A percentile compares a stretch with the other conserved stretches of the same genome.
These are phyloP conservation scores for Thumatha senex DNA, from an alignment of 2,888 invertebrate genomes.

Conservation along the genomic window DNA sequence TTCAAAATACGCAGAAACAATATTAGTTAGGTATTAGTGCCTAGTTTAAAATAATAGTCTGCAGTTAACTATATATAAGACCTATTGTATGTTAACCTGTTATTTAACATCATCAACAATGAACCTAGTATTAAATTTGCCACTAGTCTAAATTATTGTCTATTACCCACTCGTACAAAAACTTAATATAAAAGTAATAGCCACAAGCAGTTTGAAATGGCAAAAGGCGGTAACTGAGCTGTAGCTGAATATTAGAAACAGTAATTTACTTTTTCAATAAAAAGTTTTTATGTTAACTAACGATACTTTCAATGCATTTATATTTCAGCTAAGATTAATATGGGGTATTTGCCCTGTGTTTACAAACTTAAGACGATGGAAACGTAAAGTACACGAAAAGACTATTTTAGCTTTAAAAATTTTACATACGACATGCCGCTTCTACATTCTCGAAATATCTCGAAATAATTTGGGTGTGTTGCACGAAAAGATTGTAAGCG, in stretches of 20 bases:
- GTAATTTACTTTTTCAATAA: constrained; percentile 6
- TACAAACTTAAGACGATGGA: neutral
- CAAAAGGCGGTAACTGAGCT: neutral
- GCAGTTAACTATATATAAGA: neutral
- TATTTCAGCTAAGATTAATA: neutral
- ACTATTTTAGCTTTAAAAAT: too few species aligned
- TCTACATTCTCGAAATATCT: constrained; percentile 34
- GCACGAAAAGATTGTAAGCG: constrained; percentile 48
- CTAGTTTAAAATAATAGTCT: neutral
- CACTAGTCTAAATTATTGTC: neutral
- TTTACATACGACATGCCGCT: too few species aligned
- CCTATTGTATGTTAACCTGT: constrained; percentile 33
- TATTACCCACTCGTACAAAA: too few species aligned
- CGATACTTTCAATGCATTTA: neutral
- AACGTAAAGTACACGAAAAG: neutral
- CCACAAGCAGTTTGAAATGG: neutral
- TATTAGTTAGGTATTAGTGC: neutral
- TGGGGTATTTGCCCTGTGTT: constrained; percentile 3
- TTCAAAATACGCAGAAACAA: too few species aligned
- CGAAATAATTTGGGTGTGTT: constrained; percentile 37
- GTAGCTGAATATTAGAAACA: neutral
- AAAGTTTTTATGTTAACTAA: constrained; percentile 15
- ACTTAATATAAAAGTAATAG: constrained; percentile 7
- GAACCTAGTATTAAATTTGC: neutral
- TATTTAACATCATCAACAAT: constrained; percentile 50